Base-by-base conservation (phyloP, 2,113 vertebrate species). In the Anhinga rufa region DNA sequence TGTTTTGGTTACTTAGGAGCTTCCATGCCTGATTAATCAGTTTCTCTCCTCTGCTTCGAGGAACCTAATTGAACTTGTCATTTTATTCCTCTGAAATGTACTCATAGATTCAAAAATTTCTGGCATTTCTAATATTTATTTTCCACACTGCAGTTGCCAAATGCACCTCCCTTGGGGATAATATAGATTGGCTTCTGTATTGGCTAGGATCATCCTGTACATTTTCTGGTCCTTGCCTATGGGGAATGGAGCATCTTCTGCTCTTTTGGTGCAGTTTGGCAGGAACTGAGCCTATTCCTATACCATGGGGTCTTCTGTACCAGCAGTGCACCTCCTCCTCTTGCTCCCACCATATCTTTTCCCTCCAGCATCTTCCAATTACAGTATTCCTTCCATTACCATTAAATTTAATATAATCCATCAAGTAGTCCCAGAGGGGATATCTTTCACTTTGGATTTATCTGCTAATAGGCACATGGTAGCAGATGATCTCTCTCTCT, bases 361-460 rank as follows among this genome's bases (percentile, higher is more conserved):
- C 92, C 90, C 94, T 96, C 82, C 89, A 95, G 97, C 93, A 82
- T 92, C 79, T 96, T 96, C 92, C 95, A 95, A 96, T 97, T 97
- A 96, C 94, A 92, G 90, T 86, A 97, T 92, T 96, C 66, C 66
- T 96, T 95, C 93, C 88, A 97, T 97, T 97, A 93, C 91, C 93
- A 96, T 97, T 97, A 96, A 88, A 97, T 98, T 96, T 97, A 97
- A 97, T 97, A 95, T 94, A 97, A 98, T 97, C 92, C 97, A 97
- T 97, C 97, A 98, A 95, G 94, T 72, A 76, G 83, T 93, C 96
- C 97, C 96, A 90, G 72, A 96, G 97, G 97, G 97, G 92, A 94
- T 97, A 97, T 97, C 96, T 92, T 96, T 97, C 97, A 96, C 95
- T 97, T 87, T 96, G 92, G 92, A 97, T 98, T 97, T 97, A 97